These are phyloP conservation scores for Furnarius figulus DNA, from an alignment of 2,113 vertebrate genomes.

Conservation along the genomic window DNA sequence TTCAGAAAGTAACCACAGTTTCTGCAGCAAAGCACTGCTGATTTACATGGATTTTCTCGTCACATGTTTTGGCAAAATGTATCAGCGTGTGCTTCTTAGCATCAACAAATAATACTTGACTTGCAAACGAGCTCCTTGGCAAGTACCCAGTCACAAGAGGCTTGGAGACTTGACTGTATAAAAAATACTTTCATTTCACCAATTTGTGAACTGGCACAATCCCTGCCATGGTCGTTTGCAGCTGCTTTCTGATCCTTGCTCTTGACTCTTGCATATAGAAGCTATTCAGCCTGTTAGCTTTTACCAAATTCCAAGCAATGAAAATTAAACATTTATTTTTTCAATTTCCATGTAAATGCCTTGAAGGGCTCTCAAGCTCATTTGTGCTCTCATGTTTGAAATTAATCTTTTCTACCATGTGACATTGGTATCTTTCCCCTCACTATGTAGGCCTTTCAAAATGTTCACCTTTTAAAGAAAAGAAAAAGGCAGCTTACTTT, in stretches of 20 bases:
- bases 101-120: slow-evolving; percentile 65
- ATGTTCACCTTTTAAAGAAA: slow-evolving; percentile 24
- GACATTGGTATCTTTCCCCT: background rate
- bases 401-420: slow-evolving; percentile 41
- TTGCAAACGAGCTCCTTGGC: slow-evolving; percentile 58
- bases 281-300: background rate
- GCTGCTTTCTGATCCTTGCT: background rate
- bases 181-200: background rate
- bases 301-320: background rate
- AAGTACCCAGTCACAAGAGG: slow-evolving; percentile 7
- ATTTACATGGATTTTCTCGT: slow-evolving; percentile 64
- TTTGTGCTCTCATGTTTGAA: slow-evolving; percentile 53
- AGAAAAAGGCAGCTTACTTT: background rate
- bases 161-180: background rate
- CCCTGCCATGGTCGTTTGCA: background rate
- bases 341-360: slow-evolving; percentile 65
- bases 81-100: slow-evolving; percentile 50
- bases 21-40: slow-evolving; percentile 17
- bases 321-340: slow-evolving; percentile 56
- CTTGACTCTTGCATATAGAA: background rate
- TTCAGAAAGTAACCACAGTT: slow-evolving; percentile 19
- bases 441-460: background rate
- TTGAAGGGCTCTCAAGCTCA: slow-evolving; percentile 51
- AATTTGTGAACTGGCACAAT: background rate
- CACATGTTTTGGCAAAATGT: slow-evolving; percentile 61